Evolutionary conservation across 2,113 vertebrate genomes (phyloP), one percentile per base, ranked within the genome.

Genomic region (Ophiodon elongatus): DNA sequence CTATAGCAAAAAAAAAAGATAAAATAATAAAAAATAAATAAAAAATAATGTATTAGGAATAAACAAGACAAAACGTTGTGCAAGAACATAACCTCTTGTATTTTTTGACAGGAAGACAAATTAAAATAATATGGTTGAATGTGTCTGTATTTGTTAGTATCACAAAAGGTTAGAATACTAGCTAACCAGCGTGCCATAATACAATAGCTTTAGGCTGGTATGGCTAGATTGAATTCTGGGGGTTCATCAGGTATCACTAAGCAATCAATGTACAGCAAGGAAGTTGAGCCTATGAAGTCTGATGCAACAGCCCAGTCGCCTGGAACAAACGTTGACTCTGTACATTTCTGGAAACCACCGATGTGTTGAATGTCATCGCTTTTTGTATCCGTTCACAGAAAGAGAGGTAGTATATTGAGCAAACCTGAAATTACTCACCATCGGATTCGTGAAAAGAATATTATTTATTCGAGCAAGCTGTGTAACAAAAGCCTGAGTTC

Each of bases 351-450:
- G 50, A 52, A 21, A 21, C 19, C 50, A 52, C 19, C 1, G 6
- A 23, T 23, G 2, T 5, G 19, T 7, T 23, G 50, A 52, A 52
- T 52, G 50, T 52, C 43, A 17, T 14, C 1, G 14, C 43, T 4
- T 45, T 45, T 43, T 43, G 41, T 45, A 45, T 13, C 13, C 43
- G 43, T 45, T 45, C 10, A 14, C 3, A 45, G 13, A 9, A 41
- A 45, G 41, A 37, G 8, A 45, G 43, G 43, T 17, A 17, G 43
- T 15, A 45, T 45, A 17, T 45, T 45, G 43, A 45, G 14, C 45
- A 29, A 82, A 74, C 64, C 37, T 73, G 33, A 72, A 85, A 76
- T 56, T 6, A 59, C 13, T 50, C 39, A 50, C 21, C 41, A 57
- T 29, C 9, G 64, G 54, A 77, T 64, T 54, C 8, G n/a, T 73